Conservation (phyloP, 2,797 vertebrate species). For the Megaceryle alcyon region DNA sequence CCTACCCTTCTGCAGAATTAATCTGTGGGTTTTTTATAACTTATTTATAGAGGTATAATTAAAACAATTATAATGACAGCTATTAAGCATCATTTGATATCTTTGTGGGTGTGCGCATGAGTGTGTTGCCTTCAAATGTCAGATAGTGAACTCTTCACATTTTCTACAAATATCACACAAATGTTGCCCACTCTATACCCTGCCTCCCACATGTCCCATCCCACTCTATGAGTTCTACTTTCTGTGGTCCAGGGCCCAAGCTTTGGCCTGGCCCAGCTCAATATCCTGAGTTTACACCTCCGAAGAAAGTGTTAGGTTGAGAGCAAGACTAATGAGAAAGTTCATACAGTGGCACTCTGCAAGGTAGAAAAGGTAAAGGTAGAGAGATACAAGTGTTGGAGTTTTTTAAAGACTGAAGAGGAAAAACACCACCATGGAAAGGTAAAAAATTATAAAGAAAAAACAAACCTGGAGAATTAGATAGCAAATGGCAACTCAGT, state of each 20-base stretch:
- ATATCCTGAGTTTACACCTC: not conserved
- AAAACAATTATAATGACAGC: not conserved
- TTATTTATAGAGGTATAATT: not conserved
- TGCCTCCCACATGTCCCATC: fast-evolving
- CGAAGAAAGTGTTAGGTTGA: not conserved
- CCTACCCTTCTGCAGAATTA: not conserved
- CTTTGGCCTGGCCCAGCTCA: not conserved
- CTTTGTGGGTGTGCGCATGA: not conserved
- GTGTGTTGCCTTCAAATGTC: not conserved
- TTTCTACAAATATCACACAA: not conserved
- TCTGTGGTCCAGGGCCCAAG: not conserved
- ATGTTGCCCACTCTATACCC: not conserved
- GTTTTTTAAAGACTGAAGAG: not conserved
- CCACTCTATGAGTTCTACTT: not conserved
- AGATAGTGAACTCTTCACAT: not conserved
- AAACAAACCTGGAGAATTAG: not conserved
- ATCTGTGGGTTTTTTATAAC: not conserved
- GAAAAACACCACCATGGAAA: not conserved
- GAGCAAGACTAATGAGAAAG: not conserved
- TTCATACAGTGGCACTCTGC: not conserved
- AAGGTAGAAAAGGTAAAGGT: not conserved
- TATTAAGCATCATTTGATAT: not conserved
- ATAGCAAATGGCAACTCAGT: not conserved
- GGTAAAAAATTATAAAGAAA: not conserved
- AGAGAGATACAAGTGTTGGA: not conserved